Percentiles rank a stretch among this genome's conserved stretches.
phyloP scores from a whole-genome alignment of 53 echinoderm and acorn worm species.

The Mesocentrotus franciscanus region DNA sequence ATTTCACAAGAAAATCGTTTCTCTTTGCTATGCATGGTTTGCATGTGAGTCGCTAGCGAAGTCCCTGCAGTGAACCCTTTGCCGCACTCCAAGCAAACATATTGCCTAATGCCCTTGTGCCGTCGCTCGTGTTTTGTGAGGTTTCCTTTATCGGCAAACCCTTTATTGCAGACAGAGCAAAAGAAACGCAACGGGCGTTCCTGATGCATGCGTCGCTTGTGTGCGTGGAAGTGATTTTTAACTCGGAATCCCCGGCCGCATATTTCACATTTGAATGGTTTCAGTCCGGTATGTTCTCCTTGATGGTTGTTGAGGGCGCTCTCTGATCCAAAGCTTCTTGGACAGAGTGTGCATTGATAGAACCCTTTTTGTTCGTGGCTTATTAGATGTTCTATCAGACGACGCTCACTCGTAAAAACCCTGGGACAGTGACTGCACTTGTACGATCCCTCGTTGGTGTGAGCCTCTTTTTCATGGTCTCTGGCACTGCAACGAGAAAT shows the following conservation, averaged over 20 bases:
- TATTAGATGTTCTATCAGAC: constrained; percentile 1
- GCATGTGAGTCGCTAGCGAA: not conserved
- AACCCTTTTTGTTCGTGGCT: constrained; percentile 35
- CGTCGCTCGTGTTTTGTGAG: constrained; percentile 43
- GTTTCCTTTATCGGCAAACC: constrained; percentile 18
- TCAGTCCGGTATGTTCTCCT: constrained; percentile 62
- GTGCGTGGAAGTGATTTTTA: not conserved
- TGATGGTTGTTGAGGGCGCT: constrained; percentile 61
- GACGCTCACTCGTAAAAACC: constrained; percentile 5
- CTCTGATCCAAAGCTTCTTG: constrained; percentile 35
- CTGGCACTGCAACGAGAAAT: not conserved
- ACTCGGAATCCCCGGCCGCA: constrained; percentile 49
- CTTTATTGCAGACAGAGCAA: constrained; percentile 49
- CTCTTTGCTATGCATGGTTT: not conserved
- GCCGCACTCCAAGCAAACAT: constrained; percentile 58
- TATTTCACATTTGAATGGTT: constrained; percentile 61
- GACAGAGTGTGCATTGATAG: constrained; percentile 56
- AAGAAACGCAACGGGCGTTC: constrained; percentile 14
- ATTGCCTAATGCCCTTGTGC: constrained; percentile 58
- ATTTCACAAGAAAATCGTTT: constrained; percentile 42
- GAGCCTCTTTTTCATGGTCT: constrained; percentile 47
- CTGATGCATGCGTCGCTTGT: constrained; percentile 51
- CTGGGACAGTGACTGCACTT: constrained; percentile 34
- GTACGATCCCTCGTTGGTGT: not conserved
- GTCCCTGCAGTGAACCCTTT: constrained; percentile 45